Percentiles rank a stretch among this genome's conserved stretches.
These are phyloP conservation scores for Pao palembangensis DNA, from an alignment of 2,113 vertebrate genomes.

Conservation along the genomic window DNA sequence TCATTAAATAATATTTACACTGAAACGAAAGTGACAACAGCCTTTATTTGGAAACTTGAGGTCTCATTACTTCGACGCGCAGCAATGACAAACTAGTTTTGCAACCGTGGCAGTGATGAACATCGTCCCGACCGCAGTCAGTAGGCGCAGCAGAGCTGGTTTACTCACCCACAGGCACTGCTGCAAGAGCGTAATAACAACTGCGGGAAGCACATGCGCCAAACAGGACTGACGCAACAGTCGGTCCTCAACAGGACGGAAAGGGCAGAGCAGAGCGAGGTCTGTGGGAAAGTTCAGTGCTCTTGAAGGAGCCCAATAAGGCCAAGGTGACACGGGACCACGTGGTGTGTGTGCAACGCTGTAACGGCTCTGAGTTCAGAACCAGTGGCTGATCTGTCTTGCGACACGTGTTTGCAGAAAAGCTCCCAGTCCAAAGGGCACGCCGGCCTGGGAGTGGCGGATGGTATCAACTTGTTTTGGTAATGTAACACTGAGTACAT, in stretches of 20 bases:
- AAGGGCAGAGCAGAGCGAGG: constrained; percentile 18
- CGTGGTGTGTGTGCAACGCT: constrained; percentile 53
- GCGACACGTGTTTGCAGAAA: constrained; percentile 42
- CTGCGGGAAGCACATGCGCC: constrained; percentile 44
- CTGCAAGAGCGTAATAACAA: constrained; percentile 14
- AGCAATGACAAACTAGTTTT: constrained; percentile 52
- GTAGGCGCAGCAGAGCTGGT: neutral
- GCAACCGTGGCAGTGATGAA: constrained; percentile 37
- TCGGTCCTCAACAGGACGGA: constrained; percentile 20
- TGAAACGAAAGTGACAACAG: constrained; percentile 16
- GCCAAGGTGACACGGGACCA: constrained; percentile 45
- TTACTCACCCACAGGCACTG: constrained; percentile 42
- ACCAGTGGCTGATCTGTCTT: no score
- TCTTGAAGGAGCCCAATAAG: constrained; percentile 69
- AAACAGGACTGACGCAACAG: constrained; percentile 47
- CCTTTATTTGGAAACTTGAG: constrained; percentile 9
- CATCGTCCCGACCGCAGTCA: constrained; percentile 20
- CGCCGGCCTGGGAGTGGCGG: constrained; percentile 33
- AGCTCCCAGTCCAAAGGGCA: constrained; percentile 51
- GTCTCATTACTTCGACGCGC: constrained; percentile 22
- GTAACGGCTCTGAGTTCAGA: constrained; percentile 43
- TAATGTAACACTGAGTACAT: constrained; percentile 18
- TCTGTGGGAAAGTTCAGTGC: constrained; percentile 66
- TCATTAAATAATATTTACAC: neutral
- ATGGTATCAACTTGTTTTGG: constrained; percentile 34